Base-by-base conservation (phyloP, 2,113 vertebrate species). In the Catharus minimus region DNA sequence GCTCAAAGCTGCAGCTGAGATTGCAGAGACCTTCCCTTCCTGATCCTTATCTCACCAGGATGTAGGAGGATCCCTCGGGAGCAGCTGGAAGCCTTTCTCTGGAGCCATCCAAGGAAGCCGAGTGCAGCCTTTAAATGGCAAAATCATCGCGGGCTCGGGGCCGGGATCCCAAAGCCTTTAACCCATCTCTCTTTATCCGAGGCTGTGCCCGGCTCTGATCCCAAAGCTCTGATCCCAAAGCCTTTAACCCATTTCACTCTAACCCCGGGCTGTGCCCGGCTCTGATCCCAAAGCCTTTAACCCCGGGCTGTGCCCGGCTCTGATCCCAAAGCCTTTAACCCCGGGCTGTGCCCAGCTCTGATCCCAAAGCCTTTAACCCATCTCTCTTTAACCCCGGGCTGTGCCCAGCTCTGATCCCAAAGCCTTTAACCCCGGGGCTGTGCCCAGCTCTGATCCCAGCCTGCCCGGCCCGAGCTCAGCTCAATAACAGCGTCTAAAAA, bases 21-120 rank as follows among this genome's bases (percentile, higher is more conserved):
- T 21, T 72, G 83, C 80, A 79, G 94, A 86, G 90, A 90, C 69
- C 78, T 92, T 92, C 94, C 93, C 92, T 95, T 94, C 93, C 95
- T 94, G 95, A 95, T 93, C 83, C 86, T 95, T 96, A 94, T 95
- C 95, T 95, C 93, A 82, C 33, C 95, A 95, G 95, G 95, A 96
- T 93, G 94, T 93, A 95, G 94, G 93, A 96, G 92, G 94, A 92
- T 74, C 83, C 77, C 28, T 5, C 30, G 93, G 94, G 92, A 88
- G 28, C 10, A 7, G 81, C 86, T 92, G 90, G 80, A 95, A 95
- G 88, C 88, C 24, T 88, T 84, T 92, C 2, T 4, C 84, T 36
- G 92, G 77, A 93, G 66, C 88, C 88, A 86, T 94, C 94, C 86
- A 93, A 94, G 88, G 68, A 75, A 5, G 52, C 92, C 38, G 67